Conservation (phyloP, 2,113 vertebrate genomes). For the Bostrychus sinensis region DNA sequence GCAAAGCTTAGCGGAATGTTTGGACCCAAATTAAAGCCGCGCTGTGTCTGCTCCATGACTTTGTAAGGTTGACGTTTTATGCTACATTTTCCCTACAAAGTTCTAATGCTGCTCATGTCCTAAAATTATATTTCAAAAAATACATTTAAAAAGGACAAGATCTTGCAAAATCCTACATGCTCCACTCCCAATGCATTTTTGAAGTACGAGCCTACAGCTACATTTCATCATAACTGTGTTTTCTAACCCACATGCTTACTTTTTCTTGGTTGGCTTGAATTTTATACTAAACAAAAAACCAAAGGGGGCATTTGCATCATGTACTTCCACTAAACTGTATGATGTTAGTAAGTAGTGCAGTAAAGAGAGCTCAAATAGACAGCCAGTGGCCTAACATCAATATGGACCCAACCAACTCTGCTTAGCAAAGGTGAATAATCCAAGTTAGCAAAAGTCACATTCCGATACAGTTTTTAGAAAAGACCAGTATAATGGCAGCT, state of each 20-base stretch:
- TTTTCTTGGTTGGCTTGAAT: not conserved
- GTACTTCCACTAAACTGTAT: not conserved
- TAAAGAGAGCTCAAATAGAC: not conserved
- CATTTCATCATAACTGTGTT: not conserved
- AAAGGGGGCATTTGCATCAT: not conserved
- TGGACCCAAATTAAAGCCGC: not conserved
- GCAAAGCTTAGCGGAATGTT: not conserved
- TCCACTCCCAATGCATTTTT: slow-evolving; percentile 7
- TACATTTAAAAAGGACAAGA: not conserved
- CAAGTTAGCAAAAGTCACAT: too few species aligned
- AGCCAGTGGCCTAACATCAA: not conserved
- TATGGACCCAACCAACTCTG: too few species aligned
- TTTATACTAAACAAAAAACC: not conserved
- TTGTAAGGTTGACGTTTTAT: not conserved
- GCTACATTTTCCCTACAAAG: not conserved
- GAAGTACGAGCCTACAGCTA: not conserved
- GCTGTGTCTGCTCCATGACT: not conserved
- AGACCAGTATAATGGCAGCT: too few species aligned
- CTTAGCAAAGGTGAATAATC: too few species aligned
- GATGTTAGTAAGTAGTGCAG: too few species aligned
- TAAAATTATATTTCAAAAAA: not conserved
- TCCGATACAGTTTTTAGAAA: too few species aligned
- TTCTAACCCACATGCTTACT: not conserved
- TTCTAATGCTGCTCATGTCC: not conserved
- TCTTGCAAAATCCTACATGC: not conserved